phyloP scores from a whole-genome alignment of 2,797 vertebrate species.

The Carcharodon carcharias region DNA sequence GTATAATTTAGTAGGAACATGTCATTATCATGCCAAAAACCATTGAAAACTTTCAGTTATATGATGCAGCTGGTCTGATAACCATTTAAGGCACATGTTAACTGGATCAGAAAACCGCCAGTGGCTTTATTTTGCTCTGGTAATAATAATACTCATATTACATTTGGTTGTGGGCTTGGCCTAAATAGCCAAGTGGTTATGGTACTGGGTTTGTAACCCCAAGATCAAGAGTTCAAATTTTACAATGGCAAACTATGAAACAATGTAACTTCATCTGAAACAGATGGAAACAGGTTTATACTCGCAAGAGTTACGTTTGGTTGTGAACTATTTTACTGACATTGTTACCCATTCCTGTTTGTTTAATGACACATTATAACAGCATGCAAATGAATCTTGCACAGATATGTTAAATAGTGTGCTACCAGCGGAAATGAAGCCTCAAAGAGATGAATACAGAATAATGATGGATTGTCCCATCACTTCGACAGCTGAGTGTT shows the following conservation, averaged over 20 bases:
- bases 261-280: no score
- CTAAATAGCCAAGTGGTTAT: no score
- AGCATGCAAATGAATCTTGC: background rate
- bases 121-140: background rate
- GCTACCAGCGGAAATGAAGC: background rate
- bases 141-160: background rate
- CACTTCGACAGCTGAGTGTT: no score
- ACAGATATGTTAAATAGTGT: no score
- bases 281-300: no score
- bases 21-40: background rate
- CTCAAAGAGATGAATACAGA: background rate
- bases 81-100: background rate
- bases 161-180: no score
- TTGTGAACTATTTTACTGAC: background rate
- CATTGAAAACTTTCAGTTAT: background rate
- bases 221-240: no score
- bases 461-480: no score
- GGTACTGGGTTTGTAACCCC: no score
- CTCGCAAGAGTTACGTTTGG: no score
- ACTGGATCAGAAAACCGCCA: background rate
- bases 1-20: background rate
- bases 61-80: background rate
- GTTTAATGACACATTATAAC: background rate
- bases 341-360: no score
- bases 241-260: no score